Conservation (phyloP, 2,888 invertebrate genomes). For the Abrostola tripartita region DNA sequence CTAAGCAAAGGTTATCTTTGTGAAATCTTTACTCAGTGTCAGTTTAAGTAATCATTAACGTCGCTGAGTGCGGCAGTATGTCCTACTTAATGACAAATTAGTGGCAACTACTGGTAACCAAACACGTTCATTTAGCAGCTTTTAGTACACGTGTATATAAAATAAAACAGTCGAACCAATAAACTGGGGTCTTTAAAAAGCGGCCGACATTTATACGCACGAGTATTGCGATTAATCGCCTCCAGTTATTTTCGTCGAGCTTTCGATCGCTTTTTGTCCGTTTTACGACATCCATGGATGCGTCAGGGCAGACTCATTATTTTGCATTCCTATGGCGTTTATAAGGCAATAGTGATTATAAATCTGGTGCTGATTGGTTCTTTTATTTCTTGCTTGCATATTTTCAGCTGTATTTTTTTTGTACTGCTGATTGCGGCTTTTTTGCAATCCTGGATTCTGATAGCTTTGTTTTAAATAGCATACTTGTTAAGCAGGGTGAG, state of each 20-base stretch:
- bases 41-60: too few relatives aligned
- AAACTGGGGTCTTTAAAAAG: slow-evolving; percentile 1
- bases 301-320: slow-evolving; percentile 45
- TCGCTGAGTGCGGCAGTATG: too few relatives aligned
- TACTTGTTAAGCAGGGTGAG: too few relatives aligned
- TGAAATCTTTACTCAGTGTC: too few relatives aligned
- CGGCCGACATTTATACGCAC: neutral
- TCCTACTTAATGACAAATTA: too few relatives aligned
- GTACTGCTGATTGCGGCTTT: too few relatives aligned
- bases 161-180: slow-evolving; percentile 1
- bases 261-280: slow-evolving; percentile 47
- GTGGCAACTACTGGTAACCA: too few relatives aligned
- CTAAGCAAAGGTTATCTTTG: too few relatives aligned
- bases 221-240: slow-evolving; percentile 42
- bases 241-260: slow-evolving; percentile 50
- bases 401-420: neutral
- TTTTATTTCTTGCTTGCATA: slow-evolving; percentile 13
- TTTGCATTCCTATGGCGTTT: slow-evolving; percentile 49
- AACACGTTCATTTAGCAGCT: too few relatives aligned
- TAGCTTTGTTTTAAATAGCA: too few relatives aligned
- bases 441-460: too few relatives aligned
- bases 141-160: neutral
- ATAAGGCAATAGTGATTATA: slow-evolving; percentile 23
- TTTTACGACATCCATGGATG: slow-evolving; percentile 49
- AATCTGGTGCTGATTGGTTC: slow-evolving; percentile 18